Evolutionary conservation across 2,797 vertebrate species (phyloP), one percentile per base, ranked within the genome.

Genomic region (Periophthalmus magnuspinnatus): DNA sequence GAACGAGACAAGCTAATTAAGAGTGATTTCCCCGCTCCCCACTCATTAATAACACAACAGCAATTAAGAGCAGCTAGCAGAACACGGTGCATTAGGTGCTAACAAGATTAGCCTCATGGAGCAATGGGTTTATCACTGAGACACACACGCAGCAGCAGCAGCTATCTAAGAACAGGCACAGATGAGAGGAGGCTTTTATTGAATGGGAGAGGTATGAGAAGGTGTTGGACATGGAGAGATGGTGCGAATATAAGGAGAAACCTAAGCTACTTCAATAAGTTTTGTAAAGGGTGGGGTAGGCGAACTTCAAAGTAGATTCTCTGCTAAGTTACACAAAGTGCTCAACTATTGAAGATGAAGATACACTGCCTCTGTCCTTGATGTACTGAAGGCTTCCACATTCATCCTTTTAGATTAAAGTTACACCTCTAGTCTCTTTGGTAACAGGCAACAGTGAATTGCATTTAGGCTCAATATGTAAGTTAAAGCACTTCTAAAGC

Each of bases 31-130:
- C 95, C 93, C 90, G 84, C 94, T 95, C 89, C 82, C 93, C 94
- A 94, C 95, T 97, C 96, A 98, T 97, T 97, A 97, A 97, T 95
- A 96, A 95, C 95, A 96, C 95, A 95, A 94, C 96, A 92, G 94
- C 95, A 96, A 97, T 98, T 96, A 98, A 90, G 94, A 94, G 94
- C 78, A 96, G 95, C 94, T 94, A 92, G 93, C 89, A 89, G 93
- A 95, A 95, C 94, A 93, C 89, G 89, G 91, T 72, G 85, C 93
- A 91, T 93, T 93, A 93, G 93, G 93, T 91, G 95, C 94, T 93
- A 92, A 93, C 91, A 92, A 80, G 88, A 94, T 92, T 93, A 92
- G 92, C 87, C 92, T 90, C 89, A 85, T 93, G 91, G 82, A 87
- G 89, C 85, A 87, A 81, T 78, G 83, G 74, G 75, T 87, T 89